A percentile compares a stretch with the other conserved stretches of the same genome.
Conservation (phyloP, 2,113 vertebrate genomes). For the Hiodon alosoides region DNA sequence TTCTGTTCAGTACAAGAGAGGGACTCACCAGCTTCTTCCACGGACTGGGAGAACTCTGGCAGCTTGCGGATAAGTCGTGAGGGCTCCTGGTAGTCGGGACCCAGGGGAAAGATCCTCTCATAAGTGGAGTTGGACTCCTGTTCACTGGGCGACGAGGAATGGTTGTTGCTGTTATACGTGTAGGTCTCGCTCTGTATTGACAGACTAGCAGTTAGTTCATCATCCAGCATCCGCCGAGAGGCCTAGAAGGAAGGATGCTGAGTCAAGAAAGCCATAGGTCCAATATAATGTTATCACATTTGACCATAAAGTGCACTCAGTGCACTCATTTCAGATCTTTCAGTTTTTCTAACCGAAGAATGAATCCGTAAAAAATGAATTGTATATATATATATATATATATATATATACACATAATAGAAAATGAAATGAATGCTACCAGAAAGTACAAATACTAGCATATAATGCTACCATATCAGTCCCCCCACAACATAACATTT, state of each 20-base stretch:
- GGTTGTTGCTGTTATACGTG: slow-evolving; percentile 77
- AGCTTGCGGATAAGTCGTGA: slow-evolving; percentile 85
- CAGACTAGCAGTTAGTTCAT: slow-evolving; percentile 65
- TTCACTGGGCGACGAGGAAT: slow-evolving; percentile 72
- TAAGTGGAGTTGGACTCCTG: slow-evolving; percentile 89
- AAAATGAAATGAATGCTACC: no score
- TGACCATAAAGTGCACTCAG: neutral
- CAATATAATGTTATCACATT: neutral
- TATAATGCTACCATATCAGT: neutral
- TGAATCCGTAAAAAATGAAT: no score
- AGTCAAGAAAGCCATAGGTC: slow-evolving; percentile 37
- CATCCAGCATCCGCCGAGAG: slow-evolving; percentile 86
- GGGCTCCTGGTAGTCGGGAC: slow-evolving; percentile 93
- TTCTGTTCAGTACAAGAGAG: neutral
- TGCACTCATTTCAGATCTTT: neutral
- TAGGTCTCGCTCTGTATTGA: slow-evolving; percentile 92
- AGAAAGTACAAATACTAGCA: neutral
- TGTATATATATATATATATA: no score
- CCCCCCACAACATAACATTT: neutral
- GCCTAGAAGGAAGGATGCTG: slow-evolving; percentile 65
- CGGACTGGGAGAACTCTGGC: slow-evolving; percentile 73
- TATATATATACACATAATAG: no score
- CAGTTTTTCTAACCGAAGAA: no score
- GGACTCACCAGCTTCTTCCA: slow-evolving; percentile 77
- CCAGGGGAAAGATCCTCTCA: slow-evolving; percentile 88